phyloP scores from a whole-genome alignment of 2,888 invertebrate genomes.

The Zhuqinia jingwanae region DNA sequence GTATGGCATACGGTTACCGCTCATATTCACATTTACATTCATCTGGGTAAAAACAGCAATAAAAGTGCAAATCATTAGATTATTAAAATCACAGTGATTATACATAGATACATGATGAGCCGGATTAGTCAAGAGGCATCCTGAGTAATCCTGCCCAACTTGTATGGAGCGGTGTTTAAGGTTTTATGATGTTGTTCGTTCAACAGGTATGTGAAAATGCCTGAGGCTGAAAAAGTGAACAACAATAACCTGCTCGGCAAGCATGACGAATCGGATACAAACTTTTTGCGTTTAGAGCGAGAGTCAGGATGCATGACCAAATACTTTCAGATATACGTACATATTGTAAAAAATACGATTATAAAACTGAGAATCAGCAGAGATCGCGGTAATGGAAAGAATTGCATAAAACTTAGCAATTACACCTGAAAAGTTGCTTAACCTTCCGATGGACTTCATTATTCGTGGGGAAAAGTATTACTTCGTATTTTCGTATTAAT shows the following conservation, averaged over 20 bases:
- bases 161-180: constrained; percentile 34
- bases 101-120: neutral
- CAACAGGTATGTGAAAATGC: constrained; percentile 64
- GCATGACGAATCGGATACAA: constrained; percentile 50
- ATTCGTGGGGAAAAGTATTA: neutral
- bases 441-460: constrained; percentile 27
- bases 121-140: neutral
- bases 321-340: neutral
- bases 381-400: constrained; percentile 25
- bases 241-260: constrained; percentile 65
- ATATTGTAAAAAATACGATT: neutral
- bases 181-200: constrained; percentile 42
- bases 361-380: constrained; percentile 1
- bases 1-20: constrained; percentile 78
- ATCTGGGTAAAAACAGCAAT: constrained; percentile 76
- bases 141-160: neutral
- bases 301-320: constrained; percentile 43
- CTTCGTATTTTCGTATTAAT: neutral
- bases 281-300: neutral
- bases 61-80: neutral
- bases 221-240: constrained; percentile 50
- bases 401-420: constrained; percentile 6
- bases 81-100: constrained; percentile 17
- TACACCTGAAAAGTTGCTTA: constrained; percentile 32
- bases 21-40: constrained; percentile 80